A percentile compares a stretch with the other conserved stretches of the same genome.
These are phyloP conservation scores for Bettongia penicillata DNA, from an alignment of 2,113 vertebrate species.

Conservation along the genomic window DNA sequence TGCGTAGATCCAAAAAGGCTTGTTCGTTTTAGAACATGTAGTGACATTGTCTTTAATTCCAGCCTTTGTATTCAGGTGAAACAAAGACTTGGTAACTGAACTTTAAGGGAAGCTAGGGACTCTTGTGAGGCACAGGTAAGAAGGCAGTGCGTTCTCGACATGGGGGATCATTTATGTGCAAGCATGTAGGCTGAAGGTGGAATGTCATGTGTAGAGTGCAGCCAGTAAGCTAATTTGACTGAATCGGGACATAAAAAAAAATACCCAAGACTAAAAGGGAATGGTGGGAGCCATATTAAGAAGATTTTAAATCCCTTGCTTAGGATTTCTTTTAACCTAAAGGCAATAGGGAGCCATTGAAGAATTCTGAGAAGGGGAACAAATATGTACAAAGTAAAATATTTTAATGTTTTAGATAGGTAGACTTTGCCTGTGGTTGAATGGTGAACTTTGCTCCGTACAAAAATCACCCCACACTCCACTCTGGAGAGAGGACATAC, in stretches of 20 bases:
- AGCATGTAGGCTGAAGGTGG: neutral
- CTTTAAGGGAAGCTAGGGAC: neutral
- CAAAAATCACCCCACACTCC: constrained; percentile 28
- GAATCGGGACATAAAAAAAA: neutral
- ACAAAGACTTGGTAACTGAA: neutral
- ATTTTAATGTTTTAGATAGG: neutral
- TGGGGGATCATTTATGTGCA: neutral
- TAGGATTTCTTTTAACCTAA: neutral
- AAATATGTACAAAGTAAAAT: neutral
- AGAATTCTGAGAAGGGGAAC: neutral
- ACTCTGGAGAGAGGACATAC: neutral
- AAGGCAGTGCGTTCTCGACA: neutral
- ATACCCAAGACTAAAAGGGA: neutral
- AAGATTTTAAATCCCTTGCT: neutral
- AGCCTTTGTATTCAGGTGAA: constrained; percentile 45
- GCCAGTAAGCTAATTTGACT: neutral
- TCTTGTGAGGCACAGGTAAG: neutral
- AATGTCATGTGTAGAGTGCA: neutral
- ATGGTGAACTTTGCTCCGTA: constrained; percentile 1
- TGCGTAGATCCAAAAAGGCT: constrained; percentile 17
- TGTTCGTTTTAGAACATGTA: constrained; percentile 34
- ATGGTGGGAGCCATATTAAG: neutral
- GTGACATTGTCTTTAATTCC: constrained; percentile 50
- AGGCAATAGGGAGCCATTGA: neutral
- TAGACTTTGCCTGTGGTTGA: constrained; percentile 46